Evolutionary conservation across 2,888 invertebrate species (phyloP).

Genomic region (Autographa pulchrina): DNA sequence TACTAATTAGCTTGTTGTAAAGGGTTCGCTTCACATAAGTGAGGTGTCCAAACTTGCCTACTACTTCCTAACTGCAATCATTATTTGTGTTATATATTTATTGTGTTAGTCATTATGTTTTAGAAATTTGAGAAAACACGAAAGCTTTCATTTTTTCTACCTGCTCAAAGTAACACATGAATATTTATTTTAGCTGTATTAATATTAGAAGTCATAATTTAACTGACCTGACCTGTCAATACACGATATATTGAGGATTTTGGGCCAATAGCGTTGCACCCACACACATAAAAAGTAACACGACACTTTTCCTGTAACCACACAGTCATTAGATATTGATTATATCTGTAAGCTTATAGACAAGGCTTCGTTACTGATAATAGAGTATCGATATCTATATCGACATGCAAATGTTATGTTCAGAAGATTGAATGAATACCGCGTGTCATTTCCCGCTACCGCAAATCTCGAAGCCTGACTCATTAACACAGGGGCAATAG

Average conservation of each 20-base stretch:
- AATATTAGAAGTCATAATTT: slow-evolving; percentile 39
- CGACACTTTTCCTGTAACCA: slow-evolving; percentile 24
- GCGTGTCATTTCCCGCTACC: slow-evolving; percentile 29
- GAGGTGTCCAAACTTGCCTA: background rate
- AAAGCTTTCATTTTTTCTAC: background rate
- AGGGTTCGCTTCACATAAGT: background rate
- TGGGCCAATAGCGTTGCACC: slow-evolving; percentile 44
- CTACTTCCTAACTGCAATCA: background rate
- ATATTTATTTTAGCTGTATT: slow-evolving; percentile 16
- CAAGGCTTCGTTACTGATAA: slow-evolving; percentile 6
- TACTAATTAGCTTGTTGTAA: background rate
- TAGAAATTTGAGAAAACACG: background rate
- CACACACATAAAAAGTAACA: slow-evolving; percentile 37
- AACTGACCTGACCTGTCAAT: slow-evolving; percentile 32
- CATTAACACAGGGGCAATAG: slow-evolving; percentile 44
- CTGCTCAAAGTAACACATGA: background rate
- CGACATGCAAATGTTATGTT: background rate
- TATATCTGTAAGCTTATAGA: background rate
- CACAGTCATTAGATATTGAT: background rate
- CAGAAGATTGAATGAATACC: slow-evolving; percentile 8
- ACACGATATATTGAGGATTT: slow-evolving; percentile 42
- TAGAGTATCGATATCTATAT: background rate
- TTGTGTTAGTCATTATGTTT: too few relatives aligned
- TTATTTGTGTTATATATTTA: too few relatives aligned
- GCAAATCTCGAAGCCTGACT: slow-evolving; percentile 26